Base-by-base conservation (phyloP, 1,140 invertebrate species). In the Eumeta japonica region DNA sequence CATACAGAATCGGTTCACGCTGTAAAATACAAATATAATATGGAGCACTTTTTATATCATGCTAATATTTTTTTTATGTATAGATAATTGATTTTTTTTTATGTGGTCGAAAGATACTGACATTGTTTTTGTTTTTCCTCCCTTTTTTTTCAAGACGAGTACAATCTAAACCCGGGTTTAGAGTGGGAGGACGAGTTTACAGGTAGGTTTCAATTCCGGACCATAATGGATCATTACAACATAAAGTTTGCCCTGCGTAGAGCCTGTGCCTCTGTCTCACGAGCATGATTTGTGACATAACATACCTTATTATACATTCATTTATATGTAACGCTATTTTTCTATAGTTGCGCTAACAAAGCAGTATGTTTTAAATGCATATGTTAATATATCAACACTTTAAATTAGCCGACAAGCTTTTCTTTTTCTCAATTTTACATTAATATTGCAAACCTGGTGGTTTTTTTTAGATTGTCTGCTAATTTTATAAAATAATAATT, bases 161-260 rank as follows among this genome's bases (percentile, higher is more conserved):
- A 94, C 90, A 94, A 94, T 92, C 89, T 94, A 87, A 94, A 93
- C 86, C 90, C 91, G 83, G 90, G 90, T 89, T 93, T 97, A 94
- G 94, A 97, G 83, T 98, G 94, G 94, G 94, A 98, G 86, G 94
- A 97, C 91, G 94, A 98, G 82, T 97, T 97, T 81, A 92, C 91
- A 94, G 92, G 92, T 94, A 94, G 89, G 90, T 91, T 82, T 78
- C 79, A 77, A 74, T 43, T 68, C 70, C 57, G 64, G 61, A 58
- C 59, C 62, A 64, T 62, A 57, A 58, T 58, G 56, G 58, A 54
- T 57, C 52, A 62, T 62, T 63, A 53, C 55, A 61, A 65, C 61
- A 63, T n/a, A n/a, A 61, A 63, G 58, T 52, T 55, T 55, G 61
- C 60, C 67, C 67, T 62, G 58, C 45, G 62, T 70, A 70, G 62